Percentiles rank a stretch among this genome's conserved stretches.
Evolutionary conservation across 2,113 vertebrate species (phyloP).

Genomic region (Potamarius usumacintae): DNA sequence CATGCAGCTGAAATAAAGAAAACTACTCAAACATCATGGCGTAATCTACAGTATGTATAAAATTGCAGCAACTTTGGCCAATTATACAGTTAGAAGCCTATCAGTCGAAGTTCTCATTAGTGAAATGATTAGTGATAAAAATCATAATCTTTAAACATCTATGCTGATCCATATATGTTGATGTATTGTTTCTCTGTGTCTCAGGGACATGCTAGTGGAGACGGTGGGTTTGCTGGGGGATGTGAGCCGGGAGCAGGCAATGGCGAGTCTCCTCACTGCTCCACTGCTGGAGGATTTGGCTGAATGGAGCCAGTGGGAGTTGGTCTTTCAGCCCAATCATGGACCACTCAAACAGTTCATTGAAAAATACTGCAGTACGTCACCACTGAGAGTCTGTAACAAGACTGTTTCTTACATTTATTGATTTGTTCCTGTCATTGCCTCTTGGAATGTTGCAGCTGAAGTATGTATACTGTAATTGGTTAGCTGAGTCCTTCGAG

Average conservation of each 20-base stretch:
- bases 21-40: background rate
- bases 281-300: conserved; percentile 75
- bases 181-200: conserved; percentile 8
- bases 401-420: background rate
- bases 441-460: background rate
- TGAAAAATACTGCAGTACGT: conserved; percentile 61
- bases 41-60: background rate
- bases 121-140: background rate
- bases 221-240: conserved; percentile 70
- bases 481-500: background rate
- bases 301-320: conserved; percentile 77
- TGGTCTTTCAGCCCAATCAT: conserved; percentile 69
- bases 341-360: conserved; percentile 77
- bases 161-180: background rate
- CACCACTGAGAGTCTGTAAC: background rate
- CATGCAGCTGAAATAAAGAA: background rate
- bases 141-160: background rate
- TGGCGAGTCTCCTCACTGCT: conserved; percentile 69
- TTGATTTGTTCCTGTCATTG: background rate
- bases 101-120: background rate
- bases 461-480: background rate
- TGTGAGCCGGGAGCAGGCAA: conserved; percentile 64
- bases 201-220: conserved; percentile 48
- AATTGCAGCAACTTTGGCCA: background rate
- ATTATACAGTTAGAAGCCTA: background rate